phyloP scores from a whole-genome alignment of 2,113 vertebrate species.

The Gnathonemus echidnorhynchus region DNA sequence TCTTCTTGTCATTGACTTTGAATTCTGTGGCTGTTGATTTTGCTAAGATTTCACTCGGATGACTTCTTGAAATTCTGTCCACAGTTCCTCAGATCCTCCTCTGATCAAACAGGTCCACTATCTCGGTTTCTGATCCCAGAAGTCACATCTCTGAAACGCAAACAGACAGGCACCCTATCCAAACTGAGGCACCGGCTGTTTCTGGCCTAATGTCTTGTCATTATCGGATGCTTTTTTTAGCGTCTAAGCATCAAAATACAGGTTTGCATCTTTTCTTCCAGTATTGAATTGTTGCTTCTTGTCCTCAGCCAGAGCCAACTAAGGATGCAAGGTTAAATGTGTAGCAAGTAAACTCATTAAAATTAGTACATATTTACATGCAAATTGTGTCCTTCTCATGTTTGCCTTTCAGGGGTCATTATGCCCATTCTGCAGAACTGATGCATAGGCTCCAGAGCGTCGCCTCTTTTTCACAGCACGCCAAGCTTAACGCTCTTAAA shows the following conservation, averaged over 20 bases:
- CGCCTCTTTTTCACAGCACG: neutral
- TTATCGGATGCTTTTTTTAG: neutral
- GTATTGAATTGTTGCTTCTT: neutral
- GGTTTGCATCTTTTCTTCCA: neutral
- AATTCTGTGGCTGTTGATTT: neutral
- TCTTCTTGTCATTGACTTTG: neutral
- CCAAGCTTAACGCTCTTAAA: neutral
- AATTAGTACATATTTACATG: slow-evolving; percentile 9
- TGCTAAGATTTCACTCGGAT: neutral
- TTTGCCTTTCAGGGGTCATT: slow-evolving; percentile 15
- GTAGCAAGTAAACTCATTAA: slow-evolving; percentile 11
- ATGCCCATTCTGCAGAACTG: slow-evolving; percentile 10
- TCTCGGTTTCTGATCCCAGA: neutral
- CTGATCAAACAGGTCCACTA: neutral
- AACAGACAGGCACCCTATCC: neutral
- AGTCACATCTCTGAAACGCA: neutral
- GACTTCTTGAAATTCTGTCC: neutral
- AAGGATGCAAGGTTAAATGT: slow-evolving; percentile 10
- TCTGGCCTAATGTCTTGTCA: neutral
- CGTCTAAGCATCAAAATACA: neutral
- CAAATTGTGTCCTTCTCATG: slow-evolving; percentile 1
- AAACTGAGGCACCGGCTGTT: neutral
- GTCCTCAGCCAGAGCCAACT: neutral
- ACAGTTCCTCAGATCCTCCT: neutral
- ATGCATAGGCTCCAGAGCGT: neutral